Evolutionary conservation across 2,113 vertebrate genomes (phyloP), one percentile per base, ranked within the genome.

Genomic region (Uropsilus gracilis): DNA sequence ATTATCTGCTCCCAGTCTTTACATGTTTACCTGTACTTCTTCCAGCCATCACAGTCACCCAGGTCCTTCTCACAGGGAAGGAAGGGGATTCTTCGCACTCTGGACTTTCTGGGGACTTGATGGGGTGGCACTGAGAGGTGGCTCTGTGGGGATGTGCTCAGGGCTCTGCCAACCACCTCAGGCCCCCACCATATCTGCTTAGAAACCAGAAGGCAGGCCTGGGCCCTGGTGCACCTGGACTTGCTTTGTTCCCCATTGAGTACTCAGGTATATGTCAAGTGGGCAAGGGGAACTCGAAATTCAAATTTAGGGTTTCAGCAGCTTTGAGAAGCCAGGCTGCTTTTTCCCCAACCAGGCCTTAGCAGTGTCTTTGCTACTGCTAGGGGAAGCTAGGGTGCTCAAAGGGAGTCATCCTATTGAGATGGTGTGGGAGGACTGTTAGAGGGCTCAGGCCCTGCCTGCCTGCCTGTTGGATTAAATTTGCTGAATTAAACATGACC

Each of bases 41-140:
- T 34, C 42, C 32, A 59, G 28, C 34, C 59, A 68, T 24, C 48
- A 42, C 1, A 17, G 4, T 9, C 18, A 1, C 34, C 73, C n/a
- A 1, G 28, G 39, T n/a, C n/a, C 17, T 13, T 4, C 0, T 17
- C 9, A 2, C 8, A 50, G 10, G 8, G 78, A 84, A 63, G 10
- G 24, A 26, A 3, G 0, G 0, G 3, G 34, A 1, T 28, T 44
- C 53, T 14, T 5, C 2, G n/a, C 0, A 4, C 50, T 42, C 57
- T 14, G 28, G 55, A 2, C 17, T 5, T 39, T 32, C 32, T 0
- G 0, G 14, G 34, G 0, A 3, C 7, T 0, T 28, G 37, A 4
- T 18, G 0, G 44, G 11, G 16, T 1, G 3, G 28, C 22, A 32
- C 4, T 55, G 44, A 48, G 75, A 68, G 22, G 37, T 22, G 14